Conservation (phyloP, 1,140 invertebrate species). For the Camponotus pennsylvanicus region DNA sequence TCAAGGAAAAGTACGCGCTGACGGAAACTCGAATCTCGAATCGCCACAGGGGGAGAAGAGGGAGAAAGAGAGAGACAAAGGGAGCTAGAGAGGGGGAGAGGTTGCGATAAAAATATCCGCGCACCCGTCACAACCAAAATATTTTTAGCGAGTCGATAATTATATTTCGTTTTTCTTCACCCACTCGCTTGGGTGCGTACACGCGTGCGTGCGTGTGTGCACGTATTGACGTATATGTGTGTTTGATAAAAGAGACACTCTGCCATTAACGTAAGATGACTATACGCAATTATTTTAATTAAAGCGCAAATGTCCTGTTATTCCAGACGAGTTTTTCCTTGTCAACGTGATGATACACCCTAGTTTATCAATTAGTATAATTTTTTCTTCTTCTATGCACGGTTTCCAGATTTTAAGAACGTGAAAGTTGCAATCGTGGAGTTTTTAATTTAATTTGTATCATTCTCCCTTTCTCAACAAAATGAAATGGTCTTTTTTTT, state of each 20-base stretch:
- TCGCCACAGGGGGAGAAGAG: neutral
- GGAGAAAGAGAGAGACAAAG: neutral
- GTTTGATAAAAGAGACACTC: neutral
- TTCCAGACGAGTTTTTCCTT: neutral
- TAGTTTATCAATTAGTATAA: slow-evolving; percentile 10
- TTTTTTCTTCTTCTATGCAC: neutral
- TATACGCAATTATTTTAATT: slow-evolving; percentile 16
- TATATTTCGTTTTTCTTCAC: slow-evolving; percentile 36
- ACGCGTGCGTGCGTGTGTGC: neutral
- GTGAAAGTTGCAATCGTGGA: neutral
- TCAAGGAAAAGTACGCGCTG: slow-evolving; percentile 28
- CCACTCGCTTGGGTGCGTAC: neutral
- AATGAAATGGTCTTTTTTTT: neutral
- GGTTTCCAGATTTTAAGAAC: neutral
- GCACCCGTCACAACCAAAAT: slow-evolving; percentile 32
- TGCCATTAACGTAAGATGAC: neutral
- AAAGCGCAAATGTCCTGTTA: neutral
- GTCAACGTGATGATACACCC: neutral
- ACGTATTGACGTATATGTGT: neutral
- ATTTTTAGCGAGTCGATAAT: slow-evolving; percentile 57
- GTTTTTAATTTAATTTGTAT: neutral
- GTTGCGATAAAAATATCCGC: slow-evolving; percentile 57
- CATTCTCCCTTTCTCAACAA: neutral
- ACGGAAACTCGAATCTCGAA: slow-evolving; percentile 26
- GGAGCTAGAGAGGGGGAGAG: neutral